Evolutionary conservation across 2,888 invertebrate species (phyloP).

Genomic region (Dryobotodes eremita): DNA sequence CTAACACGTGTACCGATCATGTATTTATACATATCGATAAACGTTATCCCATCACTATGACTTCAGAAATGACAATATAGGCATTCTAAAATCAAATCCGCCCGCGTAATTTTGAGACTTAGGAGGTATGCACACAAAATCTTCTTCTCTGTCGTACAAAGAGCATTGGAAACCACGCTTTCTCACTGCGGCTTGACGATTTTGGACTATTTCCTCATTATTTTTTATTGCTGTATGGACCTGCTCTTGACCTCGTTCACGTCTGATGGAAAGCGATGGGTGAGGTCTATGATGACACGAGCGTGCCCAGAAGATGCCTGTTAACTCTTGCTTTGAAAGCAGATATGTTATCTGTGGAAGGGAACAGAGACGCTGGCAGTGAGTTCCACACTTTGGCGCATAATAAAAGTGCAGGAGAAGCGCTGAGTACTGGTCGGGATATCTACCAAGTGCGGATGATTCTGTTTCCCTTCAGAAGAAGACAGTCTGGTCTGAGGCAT

Average conservation of each 20-base stretch:
- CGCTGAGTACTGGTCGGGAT: neutral
- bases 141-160: too few relatives aligned
- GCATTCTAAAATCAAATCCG: constrained; percentile 8
- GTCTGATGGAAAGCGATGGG: neutral
- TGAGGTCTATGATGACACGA: neutral
- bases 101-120: too few relatives aligned
- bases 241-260: neutral
- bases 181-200: too few relatives aligned
- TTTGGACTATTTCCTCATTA: too few relatives aligned
- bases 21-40: constrained; percentile 3
- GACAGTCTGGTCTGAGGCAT: too few relatives aligned
- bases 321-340: neutral
- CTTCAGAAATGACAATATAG: neutral
- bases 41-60: constrained; percentile 5
- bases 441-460: too few relatives aligned
- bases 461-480: too few relatives aligned
- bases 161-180: too few relatives aligned
- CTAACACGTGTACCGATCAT: neutral
- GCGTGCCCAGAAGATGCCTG: neutral
- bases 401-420: neutral
- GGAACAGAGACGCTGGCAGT: too few relatives aligned
- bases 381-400: too few relatives aligned
- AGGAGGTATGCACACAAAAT: too few relatives aligned
- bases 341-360: too few relatives aligned
- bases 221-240: neutral